Evolutionary conservation across 2,113 vertebrate species (phyloP).

Genomic region (Plectropomus leopardus): DNA sequence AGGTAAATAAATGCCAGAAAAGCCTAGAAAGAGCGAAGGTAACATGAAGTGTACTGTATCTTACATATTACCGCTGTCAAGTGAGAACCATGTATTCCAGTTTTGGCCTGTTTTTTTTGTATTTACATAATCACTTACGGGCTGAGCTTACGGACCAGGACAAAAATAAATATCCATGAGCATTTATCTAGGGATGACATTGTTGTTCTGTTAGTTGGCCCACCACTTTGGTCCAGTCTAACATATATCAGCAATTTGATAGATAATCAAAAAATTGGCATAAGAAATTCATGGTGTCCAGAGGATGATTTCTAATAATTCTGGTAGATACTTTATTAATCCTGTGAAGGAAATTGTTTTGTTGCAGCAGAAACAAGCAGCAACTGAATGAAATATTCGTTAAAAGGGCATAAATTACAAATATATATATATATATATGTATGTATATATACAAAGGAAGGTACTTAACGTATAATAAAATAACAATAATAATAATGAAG

Average conservation of each 20-base stretch:
- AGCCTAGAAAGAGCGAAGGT: slow-evolving; percentile 36
- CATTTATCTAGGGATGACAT: neutral
- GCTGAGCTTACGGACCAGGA: neutral
- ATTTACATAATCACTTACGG: neutral
- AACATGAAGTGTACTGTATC: slow-evolving; percentile 9
- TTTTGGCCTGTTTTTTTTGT: slow-evolving; percentile 6
- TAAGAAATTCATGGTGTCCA: neutral
- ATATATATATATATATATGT: no score
- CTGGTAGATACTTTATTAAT: no score
- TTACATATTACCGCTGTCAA: slow-evolving; percentile 23
- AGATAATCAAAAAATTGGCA: neutral
- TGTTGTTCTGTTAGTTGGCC: neutral
- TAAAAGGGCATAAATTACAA: no score
- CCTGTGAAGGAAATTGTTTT: no score
- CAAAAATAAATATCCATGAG: slow-evolving; percentile 9
- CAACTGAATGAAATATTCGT: no score
- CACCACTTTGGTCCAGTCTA: neutral
- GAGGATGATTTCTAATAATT: neutral
- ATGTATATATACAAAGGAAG: no score
- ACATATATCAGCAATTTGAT: neutral
- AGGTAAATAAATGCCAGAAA: slow-evolving; percentile 61
- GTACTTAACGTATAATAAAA: no score
- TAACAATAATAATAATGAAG: no score
- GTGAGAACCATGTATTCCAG: slow-evolving; percentile 6
- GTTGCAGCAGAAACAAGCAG: no score